Percentiles rank a stretch among this genome's conserved stretches.
phyloP scores from a whole-genome alignment of 2,797 vertebrate genomes.

The Halcyon badia region DNA sequence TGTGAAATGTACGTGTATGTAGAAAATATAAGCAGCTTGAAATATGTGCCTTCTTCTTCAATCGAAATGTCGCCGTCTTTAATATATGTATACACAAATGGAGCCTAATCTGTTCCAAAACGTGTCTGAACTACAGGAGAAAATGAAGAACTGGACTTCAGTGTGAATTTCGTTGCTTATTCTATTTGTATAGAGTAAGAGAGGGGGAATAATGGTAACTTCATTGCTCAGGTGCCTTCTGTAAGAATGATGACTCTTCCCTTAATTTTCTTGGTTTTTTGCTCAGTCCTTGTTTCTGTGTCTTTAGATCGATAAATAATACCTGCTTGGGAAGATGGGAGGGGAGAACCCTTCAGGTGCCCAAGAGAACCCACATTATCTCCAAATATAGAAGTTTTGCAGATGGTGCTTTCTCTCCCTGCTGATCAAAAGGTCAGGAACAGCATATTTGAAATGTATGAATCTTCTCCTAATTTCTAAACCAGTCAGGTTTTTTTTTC shows the following conservation, averaged over 20 bases:
- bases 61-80: background rate
- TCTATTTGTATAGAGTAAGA: background rate
- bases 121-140: background rate
- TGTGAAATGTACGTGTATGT: background rate
- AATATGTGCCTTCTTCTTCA: background rate
- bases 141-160: background rate
- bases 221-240: background rate
- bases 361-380: background rate
- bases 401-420: background rate
- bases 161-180: background rate
- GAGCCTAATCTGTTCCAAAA: constrained; percentile 16
- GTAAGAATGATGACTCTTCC: background rate
- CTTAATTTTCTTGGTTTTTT: background rate
- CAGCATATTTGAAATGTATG: background rate
- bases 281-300: background rate
- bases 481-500: background rate
- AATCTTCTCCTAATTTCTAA: background rate
- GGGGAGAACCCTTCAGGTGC: background rate
- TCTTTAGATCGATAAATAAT: background rate
- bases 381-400: background rate
- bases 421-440: background rate
- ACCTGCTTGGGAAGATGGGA: background rate
- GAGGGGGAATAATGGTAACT: background rate
- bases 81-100: background rate
- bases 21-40: constrained; percentile 7